These are phyloP conservation scores for Acanthosepion esculentum DNA, from an alignment of 2,888 invertebrate genomes.

Conservation along the genomic window DNA sequence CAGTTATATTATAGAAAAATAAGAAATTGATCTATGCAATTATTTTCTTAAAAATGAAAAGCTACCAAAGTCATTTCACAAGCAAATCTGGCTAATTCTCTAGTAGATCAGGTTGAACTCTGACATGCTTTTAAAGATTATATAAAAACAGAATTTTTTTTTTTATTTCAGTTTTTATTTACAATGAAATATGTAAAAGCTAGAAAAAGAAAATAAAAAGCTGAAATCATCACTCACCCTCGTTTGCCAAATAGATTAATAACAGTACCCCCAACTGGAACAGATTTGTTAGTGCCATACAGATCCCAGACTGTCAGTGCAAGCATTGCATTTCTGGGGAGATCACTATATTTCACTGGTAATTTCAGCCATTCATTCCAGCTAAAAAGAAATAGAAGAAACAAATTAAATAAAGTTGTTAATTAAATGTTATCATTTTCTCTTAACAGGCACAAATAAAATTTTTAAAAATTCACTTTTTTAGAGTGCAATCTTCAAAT, in stretches of 20 bases:
- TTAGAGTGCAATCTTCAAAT: too few relatives aligned
- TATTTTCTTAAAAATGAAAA: too few relatives aligned
- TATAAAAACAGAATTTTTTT: too few relatives aligned
- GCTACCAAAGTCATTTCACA: too few relatives aligned
- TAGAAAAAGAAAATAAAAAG: not conserved
- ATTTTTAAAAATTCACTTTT: too few relatives aligned
- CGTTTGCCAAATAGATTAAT: slow-evolving; percentile 95
- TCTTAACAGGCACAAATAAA: not conserved
- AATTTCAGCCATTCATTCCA: slow-evolving; percentile 98
- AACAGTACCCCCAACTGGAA: slow-evolving; percentile 90
- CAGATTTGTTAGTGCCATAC: slow-evolving; percentile 87
- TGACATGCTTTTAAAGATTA: too few relatives aligned
- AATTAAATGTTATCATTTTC: too few relatives aligned
- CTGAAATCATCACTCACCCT: slow-evolving; percentile 77
- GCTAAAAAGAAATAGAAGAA: slow-evolving; percentile 77
- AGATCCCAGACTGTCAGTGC: slow-evolving; percentile 94
- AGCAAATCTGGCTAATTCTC: too few relatives aligned
- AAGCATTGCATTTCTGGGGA: slow-evolving; percentile 89
- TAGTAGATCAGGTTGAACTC: too few relatives aligned
- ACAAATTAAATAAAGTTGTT: not conserved
- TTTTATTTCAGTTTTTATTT: not conserved
- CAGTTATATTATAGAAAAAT: too few relatives aligned
- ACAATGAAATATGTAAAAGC: not conserved
- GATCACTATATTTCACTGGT: slow-evolving; percentile 91
- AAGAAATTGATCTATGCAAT: too few relatives aligned